phyloP scores from a whole-genome alignment of 1,140 invertebrate genomes.

The Drosophila neocordata region DNA sequence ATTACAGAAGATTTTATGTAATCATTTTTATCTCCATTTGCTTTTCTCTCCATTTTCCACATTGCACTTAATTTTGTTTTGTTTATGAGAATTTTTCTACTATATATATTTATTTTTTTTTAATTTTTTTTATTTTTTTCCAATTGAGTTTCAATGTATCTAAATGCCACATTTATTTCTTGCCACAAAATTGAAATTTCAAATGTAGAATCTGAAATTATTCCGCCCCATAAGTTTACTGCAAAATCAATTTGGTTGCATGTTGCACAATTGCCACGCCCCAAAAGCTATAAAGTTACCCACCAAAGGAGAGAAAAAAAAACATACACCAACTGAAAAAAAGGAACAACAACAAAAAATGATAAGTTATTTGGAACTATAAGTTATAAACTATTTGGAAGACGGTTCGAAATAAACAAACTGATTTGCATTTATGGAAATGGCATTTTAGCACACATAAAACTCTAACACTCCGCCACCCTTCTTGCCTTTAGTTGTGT shows the following conservation, averaged over 20 bases:
- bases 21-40: too few relatives aligned
- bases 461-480: background rate
- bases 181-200: slow-evolving; percentile 8
- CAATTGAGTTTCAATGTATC: background rate
- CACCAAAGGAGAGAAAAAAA: slow-evolving; percentile 31
- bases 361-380: slow-evolving; percentile 59
- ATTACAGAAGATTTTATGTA: too few relatives aligned
- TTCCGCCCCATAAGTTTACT: slow-evolving; percentile 30
- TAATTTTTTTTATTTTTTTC: background rate
- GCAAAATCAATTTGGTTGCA: slow-evolving; percentile 53
- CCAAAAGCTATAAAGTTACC: slow-evolving; percentile 24
- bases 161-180: background rate
- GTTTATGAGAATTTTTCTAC: too few relatives aligned
- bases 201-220: slow-evolving; percentile 38
- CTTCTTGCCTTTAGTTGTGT: too few relatives aligned
- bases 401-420: slow-evolving; percentile 65
- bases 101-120: too few relatives aligned
- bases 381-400: slow-evolving; percentile 72
- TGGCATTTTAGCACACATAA: slow-evolving; percentile 63
- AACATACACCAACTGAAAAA: slow-evolving; percentile 13
- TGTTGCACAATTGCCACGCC: slow-evolving; percentile 47
- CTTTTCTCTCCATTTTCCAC: too few relatives aligned
- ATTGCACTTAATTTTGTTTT: too few relatives aligned
- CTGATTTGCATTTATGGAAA: slow-evolving; percentile 81
- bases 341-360: slow-evolving; percentile 29